phyloP scores from a whole-genome alignment of 2,797 vertebrate species.

The Sebastes umbrosus region DNA sequence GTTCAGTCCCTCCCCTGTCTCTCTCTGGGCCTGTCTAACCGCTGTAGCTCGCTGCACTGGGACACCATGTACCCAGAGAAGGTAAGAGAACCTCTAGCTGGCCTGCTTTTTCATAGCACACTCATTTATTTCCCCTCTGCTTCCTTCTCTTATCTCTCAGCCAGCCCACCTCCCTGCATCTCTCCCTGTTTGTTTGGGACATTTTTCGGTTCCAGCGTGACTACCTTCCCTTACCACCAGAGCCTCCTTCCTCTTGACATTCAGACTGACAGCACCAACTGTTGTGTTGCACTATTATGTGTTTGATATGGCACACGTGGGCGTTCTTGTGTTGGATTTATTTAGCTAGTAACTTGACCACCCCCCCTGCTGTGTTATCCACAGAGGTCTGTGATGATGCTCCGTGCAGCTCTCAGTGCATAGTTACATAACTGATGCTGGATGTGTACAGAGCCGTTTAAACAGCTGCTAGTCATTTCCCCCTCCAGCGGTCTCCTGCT shows the following conservation, averaged over 20 bases:
- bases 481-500: constrained; percentile 24
- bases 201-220: not conserved
- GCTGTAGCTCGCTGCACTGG: constrained; percentile 27
- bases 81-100: constrained; percentile 49
- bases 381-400: constrained; percentile 50
- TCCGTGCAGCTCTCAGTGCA: constrained; percentile 26
- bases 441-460: constrained; percentile 39
- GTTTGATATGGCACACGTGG: constrained; percentile 34
- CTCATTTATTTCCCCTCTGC: constrained; percentile 15
- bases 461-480: constrained; percentile 57
- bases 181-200: not conserved
- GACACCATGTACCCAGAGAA: constrained; percentile 69
- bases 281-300: not conserved
- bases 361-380: constrained; percentile 12
- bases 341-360: constrained; percentile 43
- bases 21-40: constrained; percentile 28
- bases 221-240: not conserved
- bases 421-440: constrained; percentile 54
- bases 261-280: constrained; percentile 29
- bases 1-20: constrained; percentile 10
- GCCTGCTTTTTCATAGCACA: constrained; percentile 1
- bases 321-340: constrained; percentile 42
- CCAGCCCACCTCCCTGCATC: not conserved
- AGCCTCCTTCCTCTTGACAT: not conserved
- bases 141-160: not conserved